Conservation (phyloP, 2,113 vertebrate species). For the Cavia porcellus region DNA sequence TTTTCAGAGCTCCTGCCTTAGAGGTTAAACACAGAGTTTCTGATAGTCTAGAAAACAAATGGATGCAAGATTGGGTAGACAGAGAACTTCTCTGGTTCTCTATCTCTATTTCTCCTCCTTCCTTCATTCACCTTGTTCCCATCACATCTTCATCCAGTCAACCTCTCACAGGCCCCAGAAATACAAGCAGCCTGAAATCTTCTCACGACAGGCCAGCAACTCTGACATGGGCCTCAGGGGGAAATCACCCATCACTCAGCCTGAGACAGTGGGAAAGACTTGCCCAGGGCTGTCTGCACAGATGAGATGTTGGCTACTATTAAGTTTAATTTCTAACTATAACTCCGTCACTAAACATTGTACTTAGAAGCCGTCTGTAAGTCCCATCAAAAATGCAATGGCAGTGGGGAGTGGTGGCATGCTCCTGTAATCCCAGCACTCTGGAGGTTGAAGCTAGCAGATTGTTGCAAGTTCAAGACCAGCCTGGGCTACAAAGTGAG, state of each 20-base stretch:
- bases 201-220: fast-evolving
- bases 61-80: fast-evolving
- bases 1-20: background rate
- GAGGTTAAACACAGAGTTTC: background rate
- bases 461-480: too few relatives aligned
- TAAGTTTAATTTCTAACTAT: background rate
- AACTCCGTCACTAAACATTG: background rate
- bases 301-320: background rate
- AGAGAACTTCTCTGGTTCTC: background rate
- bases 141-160: background rate
- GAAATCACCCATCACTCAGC: fast-evolving
- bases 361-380: background rate
- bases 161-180: background rate
- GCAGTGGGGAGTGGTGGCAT: too few relatives aligned
- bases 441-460: too few relatives aligned
- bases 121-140: background rate
- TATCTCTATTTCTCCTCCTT: background rate
- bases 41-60: too few relatives aligned
- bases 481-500: too few relatives aligned
- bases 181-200: background rate
- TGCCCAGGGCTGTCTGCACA: fast-evolving
- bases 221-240: too few relatives aligned
- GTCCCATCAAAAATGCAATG: background rate
- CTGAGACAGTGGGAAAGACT: background rate
- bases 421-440: too few relatives aligned